Evolutionary conservation across 2,888 invertebrate genomes (phyloP), one percentile per base, ranked within the genome.

Genomic region (Ennomos fuscantarius): DNA sequence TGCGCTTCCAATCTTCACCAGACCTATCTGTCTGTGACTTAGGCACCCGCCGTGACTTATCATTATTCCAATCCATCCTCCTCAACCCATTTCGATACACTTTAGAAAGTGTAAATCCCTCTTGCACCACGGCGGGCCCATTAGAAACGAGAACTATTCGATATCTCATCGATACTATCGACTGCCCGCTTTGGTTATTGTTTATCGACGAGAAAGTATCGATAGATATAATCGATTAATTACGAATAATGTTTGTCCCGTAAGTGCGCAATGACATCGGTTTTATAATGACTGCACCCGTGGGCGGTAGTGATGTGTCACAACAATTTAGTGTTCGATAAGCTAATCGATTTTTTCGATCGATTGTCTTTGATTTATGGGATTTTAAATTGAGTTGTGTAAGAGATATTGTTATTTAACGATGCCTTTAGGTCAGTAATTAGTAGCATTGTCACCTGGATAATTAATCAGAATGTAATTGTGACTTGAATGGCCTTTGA

Each of bases 61-160:
- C 85, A 81, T 76, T 86, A 87, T 85, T 87, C 84, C 75, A 80
- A 87, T 88, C 85, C 86, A 86, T 88, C 86, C 85, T 79, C 79
- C 68, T 70, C 66, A 75, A 76, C 76, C 78, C 79, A 80, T 84
- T 84, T 82, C 73, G 80, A 86, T 82, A 82, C 80, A 84, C 72
- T 84, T 89, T 91, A 87, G 90, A 91, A 90, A 90, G 91, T 88
- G 89, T 88, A 88, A 89, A 89, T 87, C 88, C 82, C 86, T 81
- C 74, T 81, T 76, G 78, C 80, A 76, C 74, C 77, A 75, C 75
- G 79, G 81, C 83, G 82, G 82, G 84, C 81, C 88, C 89, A 90
- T 91, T 91, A 91, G 89, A 81, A 82, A 69, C 71, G 78, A 81
- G 86, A 88, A 85, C 82, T 82, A 87, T 87, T 83, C 80, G 70